Evolutionary conservation across 2,797 vertebrate species (phyloP), one percentile per base, ranked within the genome.

Genomic region (Columba guinea): DNA sequence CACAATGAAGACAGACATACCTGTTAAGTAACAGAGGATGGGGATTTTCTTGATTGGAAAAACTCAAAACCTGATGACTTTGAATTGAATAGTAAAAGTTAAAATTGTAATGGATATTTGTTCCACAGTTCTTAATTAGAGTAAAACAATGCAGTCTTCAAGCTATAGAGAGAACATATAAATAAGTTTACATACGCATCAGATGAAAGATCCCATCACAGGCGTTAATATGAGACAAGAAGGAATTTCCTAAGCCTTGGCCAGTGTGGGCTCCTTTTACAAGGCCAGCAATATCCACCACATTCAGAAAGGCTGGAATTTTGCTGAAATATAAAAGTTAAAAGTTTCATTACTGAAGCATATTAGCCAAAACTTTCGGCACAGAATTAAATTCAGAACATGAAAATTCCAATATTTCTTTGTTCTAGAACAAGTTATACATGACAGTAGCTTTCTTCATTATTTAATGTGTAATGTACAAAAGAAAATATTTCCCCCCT

Each of bases 121-220:
- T 51, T 86, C 35, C 55, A 87, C 20, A 58, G 39, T 51, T 85
- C 34, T 67, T 78, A 70, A 56, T 46, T 34, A 58, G 8, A 70
- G 49, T 44, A 75, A 7, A 59, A 65, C 11, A 87, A 27, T 9
- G 37, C 27, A 69, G 64, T 56, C 48, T 30, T 93, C 90, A 94
- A 92, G 83, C 69, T 37, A 93, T 34, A 73, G 8, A 37, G 27
- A 71, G 73, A 83, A 68, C 7, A 84, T 46, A 35, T 51, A 89
- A 96, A 11, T 44, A 60, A 90, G 34, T 94, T 75, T 96, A 99
- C 99, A 98, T 98, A 99, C 99, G 98, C 49, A 98, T 99, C 98
- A 99, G 99, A 97, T 99, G 99, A 98, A 99, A 99, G 97, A 99
- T 99, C 91, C 97, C 98, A 68, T 99, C 99, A 77, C 99, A 99